Conservation (phyloP, 2,797 vertebrate species). For the Momotus momota region DNA sequence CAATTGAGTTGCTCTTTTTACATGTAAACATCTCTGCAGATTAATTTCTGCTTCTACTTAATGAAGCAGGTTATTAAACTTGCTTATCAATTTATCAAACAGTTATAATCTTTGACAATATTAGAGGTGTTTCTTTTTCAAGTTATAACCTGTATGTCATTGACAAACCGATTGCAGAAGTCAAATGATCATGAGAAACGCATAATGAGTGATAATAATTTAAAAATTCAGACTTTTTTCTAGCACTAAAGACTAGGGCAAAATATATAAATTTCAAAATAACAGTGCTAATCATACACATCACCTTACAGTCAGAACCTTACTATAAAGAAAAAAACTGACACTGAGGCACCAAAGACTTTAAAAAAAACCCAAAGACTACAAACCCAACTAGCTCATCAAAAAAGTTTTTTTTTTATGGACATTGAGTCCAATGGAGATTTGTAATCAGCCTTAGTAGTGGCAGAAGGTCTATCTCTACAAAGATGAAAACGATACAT, state of each 20-base stretch:
- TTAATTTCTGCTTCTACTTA: conserved; percentile 77
- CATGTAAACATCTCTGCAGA: conserved; percentile 70
- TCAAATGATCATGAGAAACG: conserved; percentile 63
- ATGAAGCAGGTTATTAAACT: conserved; percentile 80
- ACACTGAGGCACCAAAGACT: neutral
- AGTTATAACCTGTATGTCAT: conserved; percentile 74
- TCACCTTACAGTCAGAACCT: neutral
- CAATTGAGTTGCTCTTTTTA: conserved; percentile 60
- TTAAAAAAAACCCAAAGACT: neutral
- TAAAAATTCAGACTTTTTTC: neutral
- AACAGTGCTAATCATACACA: neutral
- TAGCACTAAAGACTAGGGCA: neutral
- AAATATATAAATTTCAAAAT: neutral
- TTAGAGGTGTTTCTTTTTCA: conserved; percentile 78
- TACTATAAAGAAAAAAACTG: neutral
- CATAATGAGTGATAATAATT: conserved; percentile 21
- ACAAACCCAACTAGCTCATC: neutral
- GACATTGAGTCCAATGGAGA: rapidly evolving
- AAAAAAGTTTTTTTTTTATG: neutral
- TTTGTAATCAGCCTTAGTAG: neutral
- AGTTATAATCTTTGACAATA: conserved; percentile 77
- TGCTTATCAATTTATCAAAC: conserved; percentile 82
- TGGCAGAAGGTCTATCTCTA: neutral
- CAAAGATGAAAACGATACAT: neutral
- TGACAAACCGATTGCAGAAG: conserved; percentile 73